Evolutionary conservation across 2,797 vertebrate species (phyloP), one percentile per base, ranked within the genome.

Genomic region (Rhinella marina): DNA sequence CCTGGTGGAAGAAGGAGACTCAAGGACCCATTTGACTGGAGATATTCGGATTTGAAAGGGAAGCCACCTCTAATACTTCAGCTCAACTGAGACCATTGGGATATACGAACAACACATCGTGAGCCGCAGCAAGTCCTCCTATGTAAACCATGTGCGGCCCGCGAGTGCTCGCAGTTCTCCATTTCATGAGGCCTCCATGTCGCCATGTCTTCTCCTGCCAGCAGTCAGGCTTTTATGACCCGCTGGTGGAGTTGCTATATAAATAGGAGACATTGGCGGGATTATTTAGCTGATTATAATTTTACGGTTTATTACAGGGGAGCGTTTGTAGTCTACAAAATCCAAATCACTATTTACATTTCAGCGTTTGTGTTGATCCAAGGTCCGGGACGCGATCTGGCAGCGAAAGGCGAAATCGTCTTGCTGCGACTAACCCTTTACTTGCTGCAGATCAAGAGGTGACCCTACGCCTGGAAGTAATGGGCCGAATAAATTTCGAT

Each of bases 261-360:
- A 85, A 85, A 85, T 85, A 85, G 56, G 59, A 85, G 84, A 85
- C 84, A 62, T 85, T 64, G 21, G 61, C 32, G 75, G 27, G 64
- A 86, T 78, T 68, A 79, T 80, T 68, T 56, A 76, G 57, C 25
- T 79, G 73, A 78, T 77, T 86, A 86, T 86, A 52, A 68, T 79
- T 79, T 79, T 68, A 78, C 61, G 62, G 84, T 86, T 86, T 86
- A 86, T 79, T 78, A 68, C 84, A 10, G 75, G 16, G 11, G 75
- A 66, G 41, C 84, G 62, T 86, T 86, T 78, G 41, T 86, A 62
- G 57, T 41, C 75, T 86, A 48, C 75, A 79, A 78, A 75, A 79
- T 27, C 61, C 61, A 23, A 70, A 86, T 79, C 84, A 62, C 76
- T 86, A 86, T 86, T 86, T 86, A 78, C 59, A 86, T 86, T 86